Percentiles rank a stretch among this genome's conserved stretches.
Evolutionary conservation across 2,113 vertebrate genomes (phyloP).

Genomic region (Vulpes ferrilata): DNA sequence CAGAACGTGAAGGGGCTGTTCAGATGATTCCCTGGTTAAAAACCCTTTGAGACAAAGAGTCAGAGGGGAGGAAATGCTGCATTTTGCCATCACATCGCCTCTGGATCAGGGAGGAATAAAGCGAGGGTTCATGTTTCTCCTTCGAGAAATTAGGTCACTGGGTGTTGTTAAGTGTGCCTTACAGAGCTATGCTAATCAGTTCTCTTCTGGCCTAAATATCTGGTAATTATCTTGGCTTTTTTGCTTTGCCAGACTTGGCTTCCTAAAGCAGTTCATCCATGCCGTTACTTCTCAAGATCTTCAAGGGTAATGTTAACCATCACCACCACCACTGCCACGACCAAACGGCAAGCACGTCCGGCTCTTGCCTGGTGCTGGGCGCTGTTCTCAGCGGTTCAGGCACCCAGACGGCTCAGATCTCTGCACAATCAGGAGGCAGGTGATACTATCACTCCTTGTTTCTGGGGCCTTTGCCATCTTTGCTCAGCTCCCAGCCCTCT

Average conservation of each 20-base stretch:
- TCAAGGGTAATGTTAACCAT: background rate
- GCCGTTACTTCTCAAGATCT: background rate
- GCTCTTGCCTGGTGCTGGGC: rapidly evolving
- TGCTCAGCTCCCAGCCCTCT: rapidly evolving
- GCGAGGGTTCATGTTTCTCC: conserved; percentile 66
- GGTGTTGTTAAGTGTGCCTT: conserved; percentile 79
- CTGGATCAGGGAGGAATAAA: conserved; percentile 25
- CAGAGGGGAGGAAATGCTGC: background rate
- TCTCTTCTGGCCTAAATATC: conserved; percentile 84
- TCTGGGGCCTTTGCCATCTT: rapidly evolving
- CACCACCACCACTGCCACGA: background rate
- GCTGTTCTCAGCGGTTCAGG: background rate
- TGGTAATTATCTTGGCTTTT: conserved; percentile 82
- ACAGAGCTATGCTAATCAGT: conserved; percentile 82
- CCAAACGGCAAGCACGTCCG: background rate
- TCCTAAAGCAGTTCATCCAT: conserved; percentile 66
- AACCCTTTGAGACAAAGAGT: background rate
- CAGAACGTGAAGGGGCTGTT: background rate
- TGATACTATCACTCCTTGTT: background rate
- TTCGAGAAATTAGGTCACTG: conserved; percentile 82
- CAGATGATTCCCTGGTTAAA: background rate
- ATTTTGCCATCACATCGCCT: background rate
- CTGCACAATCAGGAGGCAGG: background rate
- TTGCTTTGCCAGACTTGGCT: conserved; percentile 76
- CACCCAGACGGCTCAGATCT: background rate